Base-by-base conservation (phyloP, 2,113 vertebrate genomes). In the Tupaia tana region DNA sequence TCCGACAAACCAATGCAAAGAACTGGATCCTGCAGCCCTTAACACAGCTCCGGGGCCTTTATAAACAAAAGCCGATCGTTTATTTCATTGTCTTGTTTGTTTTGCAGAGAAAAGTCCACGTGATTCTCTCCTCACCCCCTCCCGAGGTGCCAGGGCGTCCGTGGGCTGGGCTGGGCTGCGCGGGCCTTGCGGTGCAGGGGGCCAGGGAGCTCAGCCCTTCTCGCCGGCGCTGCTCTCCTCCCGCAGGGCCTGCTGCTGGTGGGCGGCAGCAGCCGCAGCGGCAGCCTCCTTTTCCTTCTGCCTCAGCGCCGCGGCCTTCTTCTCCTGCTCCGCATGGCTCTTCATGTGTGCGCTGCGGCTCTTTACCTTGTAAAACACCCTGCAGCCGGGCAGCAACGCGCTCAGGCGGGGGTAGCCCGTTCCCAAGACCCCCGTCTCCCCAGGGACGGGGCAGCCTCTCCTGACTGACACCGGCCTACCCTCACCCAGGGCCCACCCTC, bases 271-370 rank as follows among this genome's bases (percentile, higher is more conserved):
- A 3, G 99, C 98, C 7, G 98, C 98, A 0, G 99, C 98, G 0
- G 98, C 99, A 0, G 98, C 99, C 0, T 99, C 99, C 0, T 98
- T 99, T 97, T 99, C 99, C 6, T 98, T 98, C 97, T 99, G 99
- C 58, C 98, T 98, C 96, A 99, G 98, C 0, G 99, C 99, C 0
- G 99, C 99, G 0, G 99, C 99, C 97, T 99, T 99, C 98, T 99
- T 99, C 97, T 99, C 99, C 98, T 99, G 99, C 98, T 99, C 99
- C 0, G 99, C 99, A 0, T 99, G 99, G 97, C 99, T 99, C 97
- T 99, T 99, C 99, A 99, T 99, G 98, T 99, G 99, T 2, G 99
- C 99, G 0, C 99, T 99, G 96, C 99, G 99, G 97, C 99, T 99
- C 98, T 99, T 99, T 98, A 99, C 99, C 98, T 99, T 99, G 98